Percentiles rank a stretch among this genome's conserved stretches.
phyloP scores from a whole-genome alignment of 2,888 invertebrate genomes.

The Noctua pronuba region DNA sequence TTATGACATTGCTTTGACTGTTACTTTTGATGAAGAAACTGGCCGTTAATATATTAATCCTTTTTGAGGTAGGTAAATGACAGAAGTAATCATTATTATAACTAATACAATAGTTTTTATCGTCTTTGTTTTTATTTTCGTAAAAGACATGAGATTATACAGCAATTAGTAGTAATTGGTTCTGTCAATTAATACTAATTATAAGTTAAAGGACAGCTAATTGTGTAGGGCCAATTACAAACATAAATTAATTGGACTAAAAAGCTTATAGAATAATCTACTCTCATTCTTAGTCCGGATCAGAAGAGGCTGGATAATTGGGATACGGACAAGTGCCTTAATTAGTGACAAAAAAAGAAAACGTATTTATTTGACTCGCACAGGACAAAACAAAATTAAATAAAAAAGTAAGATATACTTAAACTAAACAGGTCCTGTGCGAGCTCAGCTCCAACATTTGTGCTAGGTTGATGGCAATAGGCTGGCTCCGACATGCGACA shows the following conservation, averaged over 20 bases:
- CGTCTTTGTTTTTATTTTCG: slow-evolving; percentile 4
- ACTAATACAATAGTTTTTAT: background rate
- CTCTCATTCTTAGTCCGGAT: background rate
- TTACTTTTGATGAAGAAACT: no score
- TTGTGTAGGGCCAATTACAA: background rate
- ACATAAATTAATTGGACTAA: background rate
- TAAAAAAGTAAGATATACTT: background rate
- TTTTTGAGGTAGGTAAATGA: no score
- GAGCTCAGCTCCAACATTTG: background rate
- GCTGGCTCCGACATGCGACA: no score
- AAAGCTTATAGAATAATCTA: background rate
- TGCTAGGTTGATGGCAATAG: background rate
- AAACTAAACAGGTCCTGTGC: background rate
- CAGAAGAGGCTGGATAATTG: background rate
- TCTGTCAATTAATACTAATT: background rate
- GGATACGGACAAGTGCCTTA: background rate
- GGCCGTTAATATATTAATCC: no score
- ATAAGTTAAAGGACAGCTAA: background rate
- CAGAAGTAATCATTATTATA: no score
- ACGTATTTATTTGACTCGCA: no score
- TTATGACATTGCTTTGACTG: no score
- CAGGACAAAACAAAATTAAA: no score
- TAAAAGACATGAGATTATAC: background rate
- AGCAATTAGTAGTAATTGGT: background rate
- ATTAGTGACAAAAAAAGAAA: background rate